Conservation (phyloP, 1,140 invertebrate genomes). For the Diabrotica undecimpunctata region DNA sequence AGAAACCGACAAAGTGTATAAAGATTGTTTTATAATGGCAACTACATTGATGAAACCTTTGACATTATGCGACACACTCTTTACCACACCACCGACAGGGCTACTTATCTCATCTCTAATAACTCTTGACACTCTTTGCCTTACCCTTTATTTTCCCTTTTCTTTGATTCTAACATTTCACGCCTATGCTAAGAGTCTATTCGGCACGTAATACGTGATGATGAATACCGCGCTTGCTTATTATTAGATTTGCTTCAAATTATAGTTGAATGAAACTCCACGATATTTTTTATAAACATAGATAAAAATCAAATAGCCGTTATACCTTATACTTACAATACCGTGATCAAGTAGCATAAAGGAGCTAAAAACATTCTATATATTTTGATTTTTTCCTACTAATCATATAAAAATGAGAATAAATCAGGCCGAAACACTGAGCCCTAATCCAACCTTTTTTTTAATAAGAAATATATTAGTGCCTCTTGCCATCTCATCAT, state of each 20-base stretch:
- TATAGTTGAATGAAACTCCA: no score
- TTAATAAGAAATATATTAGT: no score
- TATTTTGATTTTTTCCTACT: no score
- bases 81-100: constrained; percentile 10
- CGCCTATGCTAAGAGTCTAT: constrained; percentile 4
- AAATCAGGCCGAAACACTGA: no score
- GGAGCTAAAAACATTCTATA: no score
- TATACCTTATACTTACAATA: no score
- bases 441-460: no score
- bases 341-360: no score
- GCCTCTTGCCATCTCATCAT: no score
- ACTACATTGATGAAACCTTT: constrained; percentile 26
- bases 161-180: constrained; percentile 16
- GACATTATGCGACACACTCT: constrained; percentile 13
- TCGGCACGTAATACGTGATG: constrained; percentile 12
- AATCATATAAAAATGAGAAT: no score
- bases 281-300: no score
- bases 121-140: neutral
- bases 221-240: constrained; percentile 6
- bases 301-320: no score
- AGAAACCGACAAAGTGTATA: constrained; percentile 30
- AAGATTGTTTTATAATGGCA: constrained; percentile 24
- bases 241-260: neutral
- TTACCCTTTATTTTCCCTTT: constrained; percentile 14
- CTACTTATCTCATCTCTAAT: constrained; percentile 22